Conservation (phyloP, 1,140 invertebrate genomes). For the Harpegnathos saltator region DNA sequence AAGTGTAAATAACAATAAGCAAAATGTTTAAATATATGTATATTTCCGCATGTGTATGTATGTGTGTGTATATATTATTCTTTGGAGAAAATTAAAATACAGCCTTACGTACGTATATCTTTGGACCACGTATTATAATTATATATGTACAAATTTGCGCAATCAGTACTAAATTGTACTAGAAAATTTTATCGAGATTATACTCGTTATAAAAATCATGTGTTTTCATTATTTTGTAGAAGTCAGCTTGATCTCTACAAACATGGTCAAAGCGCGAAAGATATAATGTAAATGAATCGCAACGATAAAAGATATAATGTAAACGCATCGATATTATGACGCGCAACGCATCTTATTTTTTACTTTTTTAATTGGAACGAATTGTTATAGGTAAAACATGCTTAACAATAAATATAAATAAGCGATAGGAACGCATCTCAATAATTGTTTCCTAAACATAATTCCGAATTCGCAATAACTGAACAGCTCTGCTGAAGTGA, state of each 20-base stretch:
- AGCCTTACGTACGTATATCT: too few relatives aligned
- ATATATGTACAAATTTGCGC: too few relatives aligned
- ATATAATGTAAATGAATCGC: not conserved
- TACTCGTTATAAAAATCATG: not conserved
- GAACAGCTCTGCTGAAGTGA: not conserved
- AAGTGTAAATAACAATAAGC: too few relatives aligned
- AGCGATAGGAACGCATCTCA: slow-evolving; percentile 16
- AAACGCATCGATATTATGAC: slow-evolving; percentile 10
- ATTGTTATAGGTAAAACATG: slow-evolving; percentile 33
- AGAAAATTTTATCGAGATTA: slow-evolving; percentile 19
- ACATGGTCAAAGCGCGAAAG: not conserved
- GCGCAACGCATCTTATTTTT: not conserved
- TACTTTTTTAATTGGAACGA: not conserved
- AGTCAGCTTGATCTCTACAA: not conserved
- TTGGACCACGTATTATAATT: too few relatives aligned
- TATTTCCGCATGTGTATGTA: too few relatives aligned
- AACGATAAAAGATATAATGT: slow-evolving; percentile 5
- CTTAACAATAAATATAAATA: slow-evolving; percentile 51
- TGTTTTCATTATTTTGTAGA: slow-evolving; percentile 16
- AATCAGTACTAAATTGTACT: not conserved
- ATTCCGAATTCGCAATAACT: not conserved
- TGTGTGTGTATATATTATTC: too few relatives aligned
- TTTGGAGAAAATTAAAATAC: too few relatives aligned
- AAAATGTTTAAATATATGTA: too few relatives aligned
- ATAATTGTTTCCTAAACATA: slow-evolving; percentile 13